phyloP scores from a whole-genome alignment of 2,888 invertebrate genomes.

The Nomada hirtipes region DNA sequence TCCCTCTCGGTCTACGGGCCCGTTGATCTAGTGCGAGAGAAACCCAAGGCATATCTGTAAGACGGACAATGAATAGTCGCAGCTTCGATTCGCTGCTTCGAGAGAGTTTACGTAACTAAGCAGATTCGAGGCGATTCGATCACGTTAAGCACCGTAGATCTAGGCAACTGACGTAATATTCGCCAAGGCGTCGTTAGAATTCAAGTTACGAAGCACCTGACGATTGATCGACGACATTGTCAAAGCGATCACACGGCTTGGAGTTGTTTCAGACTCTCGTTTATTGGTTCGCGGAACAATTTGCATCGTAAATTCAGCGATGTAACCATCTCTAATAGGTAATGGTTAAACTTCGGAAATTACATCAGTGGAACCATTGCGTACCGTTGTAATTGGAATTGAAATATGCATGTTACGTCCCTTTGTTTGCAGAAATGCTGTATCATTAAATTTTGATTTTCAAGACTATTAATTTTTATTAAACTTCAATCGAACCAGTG shows the following conservation, averaged over 20 bases:
- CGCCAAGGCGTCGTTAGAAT: conserved; percentile 10
- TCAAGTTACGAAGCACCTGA: background rate
- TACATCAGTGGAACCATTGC: no score
- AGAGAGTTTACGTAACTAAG: conserved; percentile 54
- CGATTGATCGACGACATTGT: conserved; percentile 3
- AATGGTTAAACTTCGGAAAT: no score
- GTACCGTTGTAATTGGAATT: no score
- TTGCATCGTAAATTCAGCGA: no score
- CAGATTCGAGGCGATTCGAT: conserved; percentile 30
- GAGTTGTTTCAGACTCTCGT: background rate
- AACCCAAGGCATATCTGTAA: conserved; percentile 62
- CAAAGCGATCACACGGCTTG: background rate
- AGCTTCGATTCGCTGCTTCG: conserved; percentile 49
- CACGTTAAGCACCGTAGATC: conserved; percentile 35
- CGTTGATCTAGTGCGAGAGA: conserved; percentile 65
- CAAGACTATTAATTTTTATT: no score
- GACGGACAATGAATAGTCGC: conserved; percentile 64
- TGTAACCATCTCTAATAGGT: no score
- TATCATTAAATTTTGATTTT: no score
- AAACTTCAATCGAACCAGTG: no score
- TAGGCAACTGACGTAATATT: conserved; percentile 27
- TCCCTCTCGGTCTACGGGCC: conserved; percentile 54
- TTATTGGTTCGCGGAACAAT: background rate
- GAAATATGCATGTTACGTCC: no score
- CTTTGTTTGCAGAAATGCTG: no score